phyloP scores from a whole-genome alignment of 2,113 vertebrate species.

The Burhinus oedicnemus region DNA sequence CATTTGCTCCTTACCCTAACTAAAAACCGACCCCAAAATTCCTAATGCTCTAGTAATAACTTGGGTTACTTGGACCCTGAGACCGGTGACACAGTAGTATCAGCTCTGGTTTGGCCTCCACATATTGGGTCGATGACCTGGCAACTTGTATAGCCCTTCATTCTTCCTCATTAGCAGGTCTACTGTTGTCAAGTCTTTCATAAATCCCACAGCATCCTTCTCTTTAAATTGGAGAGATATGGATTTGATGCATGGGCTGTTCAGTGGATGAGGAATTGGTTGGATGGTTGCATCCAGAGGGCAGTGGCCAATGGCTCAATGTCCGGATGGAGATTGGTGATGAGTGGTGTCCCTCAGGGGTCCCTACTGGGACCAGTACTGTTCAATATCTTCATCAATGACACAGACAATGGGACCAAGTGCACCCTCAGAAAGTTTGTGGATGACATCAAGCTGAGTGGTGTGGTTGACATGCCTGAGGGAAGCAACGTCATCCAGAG shows the following conservation, averaged over 20 bases:
- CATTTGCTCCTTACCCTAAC: neutral
- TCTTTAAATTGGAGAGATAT: neutral
- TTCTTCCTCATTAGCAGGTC: neutral
- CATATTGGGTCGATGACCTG: neutral
- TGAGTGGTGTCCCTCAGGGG: neutral
- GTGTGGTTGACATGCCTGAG: neutral
- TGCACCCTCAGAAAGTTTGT: neutral
- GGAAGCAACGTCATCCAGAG: neutral
- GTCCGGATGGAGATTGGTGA: neutral
- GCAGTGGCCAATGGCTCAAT: neutral
- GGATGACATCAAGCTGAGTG: neutral
- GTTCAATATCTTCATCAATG: neutral
- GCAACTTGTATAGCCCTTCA: neutral
- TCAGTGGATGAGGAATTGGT: neutral
- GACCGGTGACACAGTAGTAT: neutral
- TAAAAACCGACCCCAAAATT: fast-evolving
- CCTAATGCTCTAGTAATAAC: neutral
- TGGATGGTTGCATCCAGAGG: neutral
- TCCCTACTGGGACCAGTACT: neutral
- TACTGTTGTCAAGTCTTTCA: neutral
- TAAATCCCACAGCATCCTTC: neutral
- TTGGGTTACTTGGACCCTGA: neutral
- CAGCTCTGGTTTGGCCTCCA: neutral
- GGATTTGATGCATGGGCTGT: neutral
- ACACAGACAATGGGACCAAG: neutral